A percentile compares a stretch with the other conserved stretches of the same genome.
Conservation (phyloP, 1,140 invertebrate genomes). For the Platyscapa corneri region DNA sequence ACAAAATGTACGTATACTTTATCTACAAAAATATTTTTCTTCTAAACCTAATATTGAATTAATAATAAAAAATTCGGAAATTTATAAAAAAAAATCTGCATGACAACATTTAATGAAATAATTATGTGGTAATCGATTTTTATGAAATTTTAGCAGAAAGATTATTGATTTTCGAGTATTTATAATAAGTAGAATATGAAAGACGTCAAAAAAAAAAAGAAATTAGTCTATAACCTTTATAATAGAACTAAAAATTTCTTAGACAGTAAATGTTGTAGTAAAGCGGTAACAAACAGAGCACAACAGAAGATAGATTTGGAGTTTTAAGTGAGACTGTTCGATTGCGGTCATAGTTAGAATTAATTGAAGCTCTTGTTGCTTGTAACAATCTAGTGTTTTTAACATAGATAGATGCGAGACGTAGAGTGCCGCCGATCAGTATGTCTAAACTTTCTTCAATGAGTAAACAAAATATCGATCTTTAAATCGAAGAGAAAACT, state of each 20-base stretch:
- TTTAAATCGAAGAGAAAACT: background rate
- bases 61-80: too few relatives aligned
- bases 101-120: too few relatives aligned
- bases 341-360: too few relatives aligned
- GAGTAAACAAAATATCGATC: background rate
- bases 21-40: too few relatives aligned
- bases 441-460: background rate
- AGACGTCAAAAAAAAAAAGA: background rate
- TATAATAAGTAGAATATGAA: background rate
- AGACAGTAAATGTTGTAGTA: background rate
- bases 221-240: background rate
- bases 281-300: background rate
- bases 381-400: slow-evolving; percentile 1
- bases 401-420: background rate
- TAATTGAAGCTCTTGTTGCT: background rate
- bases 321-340: background rate
- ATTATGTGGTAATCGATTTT: too few relatives aligned
- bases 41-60: too few relatives aligned
- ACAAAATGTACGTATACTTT: too few relatives aligned
- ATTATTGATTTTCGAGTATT: too few relatives aligned
- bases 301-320: background rate
- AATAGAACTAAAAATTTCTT: slow-evolving; percentile 16
- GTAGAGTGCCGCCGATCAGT: too few relatives aligned
- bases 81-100: too few relatives aligned
- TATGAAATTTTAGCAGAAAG: too few relatives aligned